Evolutionary conservation across 1,140 invertebrate genomes (phyloP), one percentile per base, ranked within the genome.

Genomic region (Ooceraea biroi): DNA sequence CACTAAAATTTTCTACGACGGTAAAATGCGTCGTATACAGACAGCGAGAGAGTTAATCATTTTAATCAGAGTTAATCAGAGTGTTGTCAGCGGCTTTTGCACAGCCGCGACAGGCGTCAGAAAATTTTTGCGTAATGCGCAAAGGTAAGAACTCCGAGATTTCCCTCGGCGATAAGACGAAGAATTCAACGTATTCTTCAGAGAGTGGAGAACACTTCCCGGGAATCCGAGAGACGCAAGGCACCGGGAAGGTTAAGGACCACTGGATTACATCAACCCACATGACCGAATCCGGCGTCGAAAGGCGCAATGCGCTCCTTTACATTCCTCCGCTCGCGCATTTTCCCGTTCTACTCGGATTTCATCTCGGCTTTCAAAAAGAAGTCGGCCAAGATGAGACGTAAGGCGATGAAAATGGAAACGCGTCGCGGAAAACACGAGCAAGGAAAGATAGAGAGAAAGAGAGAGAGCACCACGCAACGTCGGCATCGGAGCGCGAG

Each of bases 401-500:
- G 19, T 63, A 66, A 46, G 41, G 30, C 44, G 44, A 52, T 36
- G 61, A 71, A 80, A 71, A 71, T 60, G 30, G 48, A 82, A 46
- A 83, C 50, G 36, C 12, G 41, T 27, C 41, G 22, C 0, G 0
- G 44, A 27, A 58, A 83, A 83, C 65, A 22, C 3, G 48, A 69
- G 7, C 2, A 7, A 7, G 7, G 36, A 36, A 36, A 36, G 52
- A 3, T 25, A 71, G 17, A 44, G 46, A 68, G 52, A 71, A 27
- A 55, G 94, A 88, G 78, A 89, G 86, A 71, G 89, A 14, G 17
- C n/a, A n/a, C n/a, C n/a, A n/a, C n/a, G 11, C 74, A 27, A n/a
- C 17, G 41, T 19, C 46, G n/a, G 36, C 17, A 60, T 55, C 69
- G 25, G 25, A 36, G 27, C n/a, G 52, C 36, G 73, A 48, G 2